These are phyloP conservation scores for Drosophila arawakana DNA, from an alignment of 1,140 invertebrate genomes.

Conservation along the genomic window DNA sequence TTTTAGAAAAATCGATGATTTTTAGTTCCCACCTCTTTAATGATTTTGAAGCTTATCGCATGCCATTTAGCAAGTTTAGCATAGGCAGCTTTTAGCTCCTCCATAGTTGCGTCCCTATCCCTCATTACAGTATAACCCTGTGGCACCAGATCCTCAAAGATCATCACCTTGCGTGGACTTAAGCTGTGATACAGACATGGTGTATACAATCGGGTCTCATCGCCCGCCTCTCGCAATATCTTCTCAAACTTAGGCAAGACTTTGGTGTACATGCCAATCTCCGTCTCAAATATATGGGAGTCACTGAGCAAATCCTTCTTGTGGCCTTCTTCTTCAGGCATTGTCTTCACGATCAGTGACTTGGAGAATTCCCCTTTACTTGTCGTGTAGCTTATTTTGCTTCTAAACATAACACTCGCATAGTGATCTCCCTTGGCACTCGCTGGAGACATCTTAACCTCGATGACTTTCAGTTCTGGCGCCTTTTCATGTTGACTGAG, in stretches of 20 bases:
- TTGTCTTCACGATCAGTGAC: conserved; percentile 74
- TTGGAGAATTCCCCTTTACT: conserved; percentile 14
- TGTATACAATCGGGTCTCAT: conserved; percentile 39
- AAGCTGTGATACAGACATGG: conserved; percentile 58
- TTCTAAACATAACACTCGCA: conserved; percentile 78
- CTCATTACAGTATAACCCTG: conserved; percentile 51
- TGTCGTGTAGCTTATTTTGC: conserved; percentile 26
- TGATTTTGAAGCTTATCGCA: conserved; percentile 60
- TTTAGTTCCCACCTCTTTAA: conserved; percentile 32
- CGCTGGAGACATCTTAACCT: conserved; percentile 58
- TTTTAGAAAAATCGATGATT: background rate
- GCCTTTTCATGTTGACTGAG: conserved; percentile 39
- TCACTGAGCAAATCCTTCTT: conserved; percentile 61
- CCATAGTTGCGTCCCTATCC: conserved; percentile 26
- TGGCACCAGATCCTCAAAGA: conserved; percentile 66
- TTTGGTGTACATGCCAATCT: conserved; percentile 65
- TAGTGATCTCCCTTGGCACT: conserved; percentile 74
- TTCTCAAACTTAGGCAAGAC: conserved; percentile 66
- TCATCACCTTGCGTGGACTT: conserved; percentile 47
- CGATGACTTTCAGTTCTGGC: conserved; percentile 34
- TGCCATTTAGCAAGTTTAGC: conserved; percentile 67
- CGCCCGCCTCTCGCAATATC: conserved; percentile 52
- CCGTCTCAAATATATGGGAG: conserved; percentile 62
- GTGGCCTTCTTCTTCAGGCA: conserved; percentile 70
- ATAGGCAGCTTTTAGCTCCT: conserved; percentile 48